Conservation (phyloP, 2,888 invertebrate species). For the Drosophila crucigera region DNA sequence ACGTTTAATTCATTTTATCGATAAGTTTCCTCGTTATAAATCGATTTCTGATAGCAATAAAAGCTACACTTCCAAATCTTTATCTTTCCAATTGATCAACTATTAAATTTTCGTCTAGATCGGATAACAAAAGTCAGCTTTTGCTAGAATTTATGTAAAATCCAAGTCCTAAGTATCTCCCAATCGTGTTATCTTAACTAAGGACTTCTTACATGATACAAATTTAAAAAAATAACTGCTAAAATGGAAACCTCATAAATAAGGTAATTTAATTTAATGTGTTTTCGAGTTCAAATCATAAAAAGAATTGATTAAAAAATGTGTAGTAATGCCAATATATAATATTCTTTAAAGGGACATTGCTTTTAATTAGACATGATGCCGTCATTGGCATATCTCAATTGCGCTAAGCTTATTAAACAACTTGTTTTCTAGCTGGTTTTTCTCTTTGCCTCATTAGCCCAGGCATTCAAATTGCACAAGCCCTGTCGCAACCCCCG, state of each 20-base stretch:
- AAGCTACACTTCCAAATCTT: background rate
- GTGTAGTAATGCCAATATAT: background rate
- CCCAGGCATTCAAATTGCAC: slow-evolving; percentile 43
- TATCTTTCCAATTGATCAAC: background rate
- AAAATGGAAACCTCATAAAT: too few species aligned
- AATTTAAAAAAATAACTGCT: too few species aligned
- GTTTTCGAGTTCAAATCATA: background rate
- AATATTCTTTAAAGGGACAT: background rate
- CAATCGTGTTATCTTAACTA: background rate
- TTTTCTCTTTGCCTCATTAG: slow-evolving; percentile 52
- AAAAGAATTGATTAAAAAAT: background rate
- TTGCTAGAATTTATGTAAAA: background rate
- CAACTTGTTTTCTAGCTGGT: background rate
- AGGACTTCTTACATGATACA: background rate
- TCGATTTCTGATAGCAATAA: background rate
- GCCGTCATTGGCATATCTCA: background rate
- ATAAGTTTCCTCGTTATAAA: background rate
- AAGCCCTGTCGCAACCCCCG: slow-evolving; percentile 10
- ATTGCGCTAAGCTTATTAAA: background rate
- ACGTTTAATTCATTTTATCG: background rate
- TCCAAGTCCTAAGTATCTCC: background rate
- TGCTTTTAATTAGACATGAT: background rate
- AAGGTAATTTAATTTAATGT: too few species aligned
- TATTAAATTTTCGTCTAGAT: background rate
- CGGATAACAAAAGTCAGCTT: background rate